phyloP scores from a whole-genome alignment of 2,797 vertebrate genomes.

The Cephalopachus bancanus region DNA sequence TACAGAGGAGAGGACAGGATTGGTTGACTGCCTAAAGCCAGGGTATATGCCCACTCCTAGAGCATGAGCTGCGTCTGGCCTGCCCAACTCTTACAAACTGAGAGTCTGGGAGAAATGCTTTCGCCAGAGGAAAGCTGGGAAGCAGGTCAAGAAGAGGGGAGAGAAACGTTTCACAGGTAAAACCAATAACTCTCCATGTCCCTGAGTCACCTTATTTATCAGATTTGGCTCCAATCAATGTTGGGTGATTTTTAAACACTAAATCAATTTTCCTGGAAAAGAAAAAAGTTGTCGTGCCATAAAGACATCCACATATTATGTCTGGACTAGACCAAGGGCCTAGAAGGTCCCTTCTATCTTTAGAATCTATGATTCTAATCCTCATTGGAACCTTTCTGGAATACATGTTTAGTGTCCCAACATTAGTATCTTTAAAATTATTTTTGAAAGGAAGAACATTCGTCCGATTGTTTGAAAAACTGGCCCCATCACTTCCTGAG shows the following conservation, averaged over 20 bases:
- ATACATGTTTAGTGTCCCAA: not conserved
- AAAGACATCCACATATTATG: not conserved
- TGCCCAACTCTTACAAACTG: accelerated
- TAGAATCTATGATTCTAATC: not conserved
- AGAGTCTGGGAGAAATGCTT: no score
- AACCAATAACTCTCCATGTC: not conserved
- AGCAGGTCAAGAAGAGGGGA: not conserved
- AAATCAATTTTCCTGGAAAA: not conserved
- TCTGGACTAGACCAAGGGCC: not conserved
- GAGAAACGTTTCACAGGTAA: not conserved
- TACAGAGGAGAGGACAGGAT: not conserved
- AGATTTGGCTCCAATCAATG: not conserved
- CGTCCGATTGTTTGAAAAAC: not conserved
- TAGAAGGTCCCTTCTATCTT: not conserved
- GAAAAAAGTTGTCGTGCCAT: not conserved
- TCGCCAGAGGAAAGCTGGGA: not conserved
- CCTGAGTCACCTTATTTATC: not conserved
- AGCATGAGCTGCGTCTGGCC: no score
- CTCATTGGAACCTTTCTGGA: accelerated
- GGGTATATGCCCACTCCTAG: accelerated
- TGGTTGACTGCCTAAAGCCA: not conserved
- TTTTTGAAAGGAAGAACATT: not conserved
- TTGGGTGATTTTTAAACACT: not conserved
- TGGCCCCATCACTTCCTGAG: not conserved
- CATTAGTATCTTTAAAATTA: not conserved